A percentile compares a stretch with the other conserved stretches of the same genome.
phyloP scores from a whole-genome alignment of 1,140 invertebrate species.

The Neodiprion lecontei region DNA sequence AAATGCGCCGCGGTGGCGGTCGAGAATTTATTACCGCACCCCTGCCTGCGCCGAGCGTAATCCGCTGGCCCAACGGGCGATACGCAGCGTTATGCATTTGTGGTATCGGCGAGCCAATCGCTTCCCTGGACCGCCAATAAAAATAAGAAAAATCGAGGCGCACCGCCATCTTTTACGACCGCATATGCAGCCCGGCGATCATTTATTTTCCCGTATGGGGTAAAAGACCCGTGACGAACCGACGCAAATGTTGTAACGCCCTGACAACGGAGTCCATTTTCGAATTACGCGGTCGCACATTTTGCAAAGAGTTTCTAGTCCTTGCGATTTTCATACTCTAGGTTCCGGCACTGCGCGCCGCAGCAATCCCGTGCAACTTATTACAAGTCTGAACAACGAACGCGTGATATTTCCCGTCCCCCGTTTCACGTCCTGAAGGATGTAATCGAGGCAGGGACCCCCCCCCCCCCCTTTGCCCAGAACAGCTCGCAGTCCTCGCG shows the following conservation, averaged over 20 bases:
- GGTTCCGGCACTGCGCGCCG: not conserved
- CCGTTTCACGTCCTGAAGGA: no score
- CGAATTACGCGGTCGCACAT: no score
- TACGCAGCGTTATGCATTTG: not conserved
- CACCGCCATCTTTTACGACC: slow-evolving; percentile 26
- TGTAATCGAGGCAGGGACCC: no score
- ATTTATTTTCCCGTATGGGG: slow-evolving; percentile 22
- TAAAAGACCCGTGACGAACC: slow-evolving; percentile 30
- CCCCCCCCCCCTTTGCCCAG: no score
- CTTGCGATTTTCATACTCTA: not conserved
- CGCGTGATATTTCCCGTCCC: no score
- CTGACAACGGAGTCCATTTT: no score
- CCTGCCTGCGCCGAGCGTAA: slow-evolving; percentile 5
- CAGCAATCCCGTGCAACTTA: not conserved
- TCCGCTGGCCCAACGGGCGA: not conserved
- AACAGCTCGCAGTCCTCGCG: not conserved
- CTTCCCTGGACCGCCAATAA: slow-evolving; percentile 13
- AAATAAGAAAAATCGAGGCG: slow-evolving; percentile 28
- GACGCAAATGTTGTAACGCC: not conserved
- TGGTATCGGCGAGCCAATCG: not conserved
- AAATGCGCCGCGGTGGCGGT: slow-evolving; percentile 42
- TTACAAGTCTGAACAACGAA: not conserved
- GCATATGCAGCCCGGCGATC: slow-evolving; percentile 16
- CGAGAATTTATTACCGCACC: slow-evolving; percentile 49
- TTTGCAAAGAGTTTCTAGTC: not conserved